Evolutionary conservation across 37 sponge, comb jelly and placozoan species (phyloP).

Genomic region (Halisarca cf. caerulea): DNA sequence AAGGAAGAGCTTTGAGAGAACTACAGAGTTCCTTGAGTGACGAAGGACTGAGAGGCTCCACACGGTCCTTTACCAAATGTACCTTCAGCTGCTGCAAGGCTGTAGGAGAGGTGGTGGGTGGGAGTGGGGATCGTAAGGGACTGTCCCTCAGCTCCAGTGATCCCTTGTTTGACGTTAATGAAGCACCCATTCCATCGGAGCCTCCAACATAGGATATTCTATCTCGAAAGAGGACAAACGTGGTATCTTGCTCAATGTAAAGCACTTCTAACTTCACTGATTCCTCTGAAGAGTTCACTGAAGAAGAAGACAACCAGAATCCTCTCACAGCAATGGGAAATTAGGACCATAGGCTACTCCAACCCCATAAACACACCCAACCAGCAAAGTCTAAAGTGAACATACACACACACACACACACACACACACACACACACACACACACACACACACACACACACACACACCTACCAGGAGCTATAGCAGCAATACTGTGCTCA

Average conservation of each 20-base stretch:
- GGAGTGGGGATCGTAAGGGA: background rate
- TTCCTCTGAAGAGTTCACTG: background rate
- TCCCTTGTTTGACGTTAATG: background rate
- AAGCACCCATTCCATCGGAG: background rate
- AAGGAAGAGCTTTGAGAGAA: background rate
- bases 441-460: constrained; percentile 8
- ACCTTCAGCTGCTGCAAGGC: background rate
- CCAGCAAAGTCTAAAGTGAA: too few relatives aligned
- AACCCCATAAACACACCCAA: too few relatives aligned
- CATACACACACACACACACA: background rate
- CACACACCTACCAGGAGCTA: constrained; percentile 2
- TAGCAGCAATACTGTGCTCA: constrained; percentile 17
- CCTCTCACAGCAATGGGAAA: too few relatives aligned
- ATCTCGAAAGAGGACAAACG: background rate
- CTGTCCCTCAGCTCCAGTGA: background rate
- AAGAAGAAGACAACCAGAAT: too few relatives aligned
- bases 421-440: constrained; percentile 17
- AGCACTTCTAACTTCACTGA: constrained; percentile 12
- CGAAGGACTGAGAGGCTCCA: background rate
- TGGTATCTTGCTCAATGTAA: background rate
- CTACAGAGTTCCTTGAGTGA: background rate
- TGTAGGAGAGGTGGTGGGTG: background rate
- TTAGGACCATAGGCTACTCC: too few relatives aligned
- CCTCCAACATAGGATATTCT: background rate
- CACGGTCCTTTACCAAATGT: background rate